Conservation (phyloP, 2,797 vertebrate genomes). For the Apodemus agrarius region DNA sequence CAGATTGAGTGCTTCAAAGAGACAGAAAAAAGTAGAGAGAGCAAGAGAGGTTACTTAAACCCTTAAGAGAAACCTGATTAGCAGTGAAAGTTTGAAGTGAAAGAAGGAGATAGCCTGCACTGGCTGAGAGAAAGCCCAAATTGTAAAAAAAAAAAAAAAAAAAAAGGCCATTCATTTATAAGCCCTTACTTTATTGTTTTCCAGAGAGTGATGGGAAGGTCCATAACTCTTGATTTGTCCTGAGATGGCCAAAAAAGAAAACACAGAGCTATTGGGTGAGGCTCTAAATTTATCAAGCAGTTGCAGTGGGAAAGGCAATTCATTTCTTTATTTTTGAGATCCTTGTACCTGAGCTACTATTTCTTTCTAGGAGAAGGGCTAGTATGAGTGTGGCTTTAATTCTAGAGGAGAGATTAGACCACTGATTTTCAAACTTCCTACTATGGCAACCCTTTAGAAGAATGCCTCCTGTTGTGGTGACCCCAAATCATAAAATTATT, state of each 20-base stretch:
- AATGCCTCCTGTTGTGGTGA: neutral
- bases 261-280: too few species aligned
- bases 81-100: neutral
- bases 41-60: neutral
- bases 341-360: neutral
- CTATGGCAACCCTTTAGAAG: neutral
- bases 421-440: neutral
- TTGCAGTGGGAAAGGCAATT: rapidly evolving
- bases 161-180: neutral
- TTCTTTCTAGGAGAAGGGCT: neutral
- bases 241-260: too few species aligned
- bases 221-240: too few species aligned
- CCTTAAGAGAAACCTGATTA: neutral
- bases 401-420: neutral
- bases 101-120: neutral
- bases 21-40: neutral
- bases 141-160: too few species aligned
- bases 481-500: neutral
- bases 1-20: too few species aligned
- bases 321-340: neutral
- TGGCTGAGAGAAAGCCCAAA: neutral
- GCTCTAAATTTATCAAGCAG: neutral
- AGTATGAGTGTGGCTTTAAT: neutral
- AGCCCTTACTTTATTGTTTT: neutral
- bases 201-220: neutral